phyloP scores from a whole-genome alignment of 2,113 vertebrate species.

The Tauraco erythrolophus region DNA sequence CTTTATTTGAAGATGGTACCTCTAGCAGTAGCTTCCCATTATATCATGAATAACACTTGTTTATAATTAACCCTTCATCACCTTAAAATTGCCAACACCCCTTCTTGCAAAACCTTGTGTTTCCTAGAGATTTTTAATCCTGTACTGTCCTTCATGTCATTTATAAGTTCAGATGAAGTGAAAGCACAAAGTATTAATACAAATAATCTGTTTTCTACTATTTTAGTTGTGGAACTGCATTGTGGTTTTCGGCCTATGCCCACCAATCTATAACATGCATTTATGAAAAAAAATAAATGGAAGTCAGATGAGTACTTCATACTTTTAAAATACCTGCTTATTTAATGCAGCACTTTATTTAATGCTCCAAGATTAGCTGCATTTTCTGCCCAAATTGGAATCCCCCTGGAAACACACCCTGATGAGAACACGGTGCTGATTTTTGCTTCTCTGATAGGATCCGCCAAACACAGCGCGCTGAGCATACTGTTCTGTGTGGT shows the following conservation, averaged over 20 bases:
- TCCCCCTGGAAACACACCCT: background rate
- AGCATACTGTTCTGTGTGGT: no score
- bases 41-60: background rate
- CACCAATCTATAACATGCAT: background rate
- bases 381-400: background rate
- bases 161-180: background rate
- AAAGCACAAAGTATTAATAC: background rate
- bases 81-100: background rate
- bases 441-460: background rate
- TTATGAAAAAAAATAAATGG: background rate
- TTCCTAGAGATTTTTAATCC: background rate
- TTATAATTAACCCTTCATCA: background rate
- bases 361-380: background rate
- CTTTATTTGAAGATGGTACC: background rate
- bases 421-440: background rate
- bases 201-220: background rate
- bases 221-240: background rate
- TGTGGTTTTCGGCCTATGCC: background rate
- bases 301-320: background rate
- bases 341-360: background rate
- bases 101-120: background rate
- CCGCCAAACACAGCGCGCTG: background rate
- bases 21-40: background rate
- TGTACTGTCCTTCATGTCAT: background rate
- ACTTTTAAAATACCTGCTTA: background rate